phyloP scores from a whole-genome alignment of 2,113 vertebrate species.

The Oreotrochilus melanogaster region DNA sequence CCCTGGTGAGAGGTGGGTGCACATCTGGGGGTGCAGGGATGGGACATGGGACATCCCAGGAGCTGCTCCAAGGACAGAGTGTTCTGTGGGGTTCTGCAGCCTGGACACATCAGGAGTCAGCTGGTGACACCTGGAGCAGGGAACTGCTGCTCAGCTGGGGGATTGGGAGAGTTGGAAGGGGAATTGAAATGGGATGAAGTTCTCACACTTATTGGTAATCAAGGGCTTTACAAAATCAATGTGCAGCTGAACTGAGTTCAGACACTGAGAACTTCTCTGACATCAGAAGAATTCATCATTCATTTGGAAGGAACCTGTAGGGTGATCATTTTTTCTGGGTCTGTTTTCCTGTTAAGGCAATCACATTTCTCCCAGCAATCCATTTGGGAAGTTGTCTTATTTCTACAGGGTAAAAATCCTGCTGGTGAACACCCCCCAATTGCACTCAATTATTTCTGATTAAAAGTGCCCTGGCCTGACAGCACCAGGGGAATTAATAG shows the following conservation, averaged over 20 bases:
- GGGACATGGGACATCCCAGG: neutral
- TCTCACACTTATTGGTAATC: neutral
- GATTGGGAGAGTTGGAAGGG: neutral
- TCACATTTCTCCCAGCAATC: neutral
- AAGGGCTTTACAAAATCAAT: neutral
- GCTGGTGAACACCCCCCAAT: neutral
- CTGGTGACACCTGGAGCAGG: neutral
- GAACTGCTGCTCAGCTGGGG: neutral
- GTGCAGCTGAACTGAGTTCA: neutral
- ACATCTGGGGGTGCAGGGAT: neutral
- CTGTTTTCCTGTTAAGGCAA: neutral
- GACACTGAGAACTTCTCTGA: neutral
- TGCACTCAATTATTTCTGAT: conserved; percentile 54
- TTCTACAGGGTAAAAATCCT: neutral
- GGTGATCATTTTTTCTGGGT: neutral
- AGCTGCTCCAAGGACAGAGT: neutral
- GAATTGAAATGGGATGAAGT: neutral
- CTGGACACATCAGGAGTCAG: neutral
- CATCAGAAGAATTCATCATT: neutral
- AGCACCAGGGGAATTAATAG: conserved; percentile 64
- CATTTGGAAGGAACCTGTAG: neutral
- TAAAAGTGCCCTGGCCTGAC: conserved; percentile 38
- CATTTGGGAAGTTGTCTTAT: neutral
- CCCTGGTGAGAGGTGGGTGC: accelerated
- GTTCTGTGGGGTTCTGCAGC: no score